Percentiles rank a stretch among this genome's conserved stretches.
These are phyloP conservation scores for Lamellibrachia satsuma DNA, from an alignment of 2,888 invertebrate genomes.

Conservation along the genomic window DNA sequence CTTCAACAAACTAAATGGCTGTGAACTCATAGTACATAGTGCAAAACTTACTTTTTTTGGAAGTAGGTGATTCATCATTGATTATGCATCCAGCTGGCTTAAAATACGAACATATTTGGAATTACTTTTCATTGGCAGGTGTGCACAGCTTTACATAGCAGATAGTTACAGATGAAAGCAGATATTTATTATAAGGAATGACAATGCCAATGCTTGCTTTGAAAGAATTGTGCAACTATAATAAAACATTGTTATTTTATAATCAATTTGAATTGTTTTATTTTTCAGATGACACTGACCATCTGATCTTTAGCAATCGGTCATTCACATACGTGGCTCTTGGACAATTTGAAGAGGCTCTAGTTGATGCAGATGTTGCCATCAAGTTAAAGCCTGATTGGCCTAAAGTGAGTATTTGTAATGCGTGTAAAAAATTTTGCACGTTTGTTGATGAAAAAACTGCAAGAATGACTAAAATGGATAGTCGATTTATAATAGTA, in stretches of 20 bases:
- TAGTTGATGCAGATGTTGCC: slow-evolving; percentile 75
- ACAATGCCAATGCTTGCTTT: background rate
- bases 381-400: slow-evolving; percentile 74
- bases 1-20: no score
- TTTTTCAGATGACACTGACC: slow-evolving; percentile 73
- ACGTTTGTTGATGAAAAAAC: no score
- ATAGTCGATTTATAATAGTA: background rate
- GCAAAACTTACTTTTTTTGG: background rate
- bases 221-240: background rate
- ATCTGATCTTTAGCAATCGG: slow-evolving; percentile 73
- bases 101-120: background rate
- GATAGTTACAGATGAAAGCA: background rate
- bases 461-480: no score
- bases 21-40: background rate
- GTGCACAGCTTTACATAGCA: background rate
- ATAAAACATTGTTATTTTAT: background rate
- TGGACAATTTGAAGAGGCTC: slow-evolving; percentile 73
- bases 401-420: slow-evolving; percentile 71
- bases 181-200: background rate
- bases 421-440: background rate
- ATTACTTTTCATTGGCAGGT: background rate
- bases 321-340: slow-evolving; percentile 74
- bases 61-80: background rate
- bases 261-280: background rate
- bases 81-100: background rate